Conservation (phyloP, 2,797 vertebrate genomes). For the Mallotus villosus region DNA sequence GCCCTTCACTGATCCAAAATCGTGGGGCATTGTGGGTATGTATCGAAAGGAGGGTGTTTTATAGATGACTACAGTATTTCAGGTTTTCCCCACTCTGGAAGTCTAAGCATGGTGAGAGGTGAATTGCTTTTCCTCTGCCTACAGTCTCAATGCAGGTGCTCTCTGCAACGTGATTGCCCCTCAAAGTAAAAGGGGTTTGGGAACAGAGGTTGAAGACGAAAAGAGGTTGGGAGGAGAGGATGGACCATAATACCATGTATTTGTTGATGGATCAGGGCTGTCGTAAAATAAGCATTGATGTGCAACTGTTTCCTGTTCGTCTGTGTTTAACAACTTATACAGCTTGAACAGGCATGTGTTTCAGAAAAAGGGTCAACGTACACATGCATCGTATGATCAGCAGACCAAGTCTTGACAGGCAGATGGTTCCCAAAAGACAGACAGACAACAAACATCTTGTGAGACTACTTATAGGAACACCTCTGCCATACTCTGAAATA, state of each 20-base stretch:
- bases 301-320: no score
- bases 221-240: constrained; percentile 40
- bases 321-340: no score
- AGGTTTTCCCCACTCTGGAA: constrained; percentile 28
- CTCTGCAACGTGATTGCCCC: constrained; percentile 47
- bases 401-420: constrained; percentile 17
- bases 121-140: constrained; percentile 45
- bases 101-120: constrained; percentile 37
- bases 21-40: constrained; percentile 34
- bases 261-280: background rate
- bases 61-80: constrained; percentile 49
- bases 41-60: constrained; percentile 30
- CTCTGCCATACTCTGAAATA: constrained; percentile 20
- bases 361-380: background rate
- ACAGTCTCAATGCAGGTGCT: constrained; percentile 40
- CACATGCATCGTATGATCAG: background rate
- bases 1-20: constrained; percentile 59
- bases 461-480: constrained; percentile 20
- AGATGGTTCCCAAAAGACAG: constrained; percentile 42
- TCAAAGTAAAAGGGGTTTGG: constrained; percentile 52
- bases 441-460: constrained; percentile 41
- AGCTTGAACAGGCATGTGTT: no score
- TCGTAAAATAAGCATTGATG: no score
- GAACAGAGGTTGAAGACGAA: constrained; percentile 52
- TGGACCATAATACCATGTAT: background rate